Evolutionary conservation across 2,888 invertebrate genomes (phyloP), one percentile per base, ranked within the genome.

Genomic region (Pyrocoelia pectoralis): DNA sequence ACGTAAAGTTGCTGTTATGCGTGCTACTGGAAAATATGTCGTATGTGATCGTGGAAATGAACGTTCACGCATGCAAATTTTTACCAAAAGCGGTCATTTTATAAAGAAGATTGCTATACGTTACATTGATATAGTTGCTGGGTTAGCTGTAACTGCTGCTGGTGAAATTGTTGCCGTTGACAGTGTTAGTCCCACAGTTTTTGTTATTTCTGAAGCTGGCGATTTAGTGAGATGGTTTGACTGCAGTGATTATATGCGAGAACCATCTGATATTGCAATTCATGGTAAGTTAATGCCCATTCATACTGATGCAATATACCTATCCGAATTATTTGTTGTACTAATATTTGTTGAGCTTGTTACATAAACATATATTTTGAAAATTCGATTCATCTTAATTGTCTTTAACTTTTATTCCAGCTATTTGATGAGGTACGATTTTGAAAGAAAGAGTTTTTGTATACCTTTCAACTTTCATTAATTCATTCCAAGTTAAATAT

Each of bases 31-130:
- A 38, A 94, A 94, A 79, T 94, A 94, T 80, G 97, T 98, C n/a
- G 95, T 98, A 1, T 98, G 98, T 80, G 98, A 98, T 83, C 91
- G 98, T 69, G 97, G 97, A 50, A 97, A 95, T 76, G 97, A 98
- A 79, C 88, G 97, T 57, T 96, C 96, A 0, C 90, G 97, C 61
- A 97, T 98, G 96, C 98, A 98, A 82, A 95, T 98, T 72, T 98
- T 98, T 79, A 96, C 95, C 41, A 95, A 94, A 77, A 95, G 92
- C 78, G 97, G 97, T 19, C 95, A 96, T 77, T 98, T 97, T 81
- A 86, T 97, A 75, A 95, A 95, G 83, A 97, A 97, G 83, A 97
- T 97, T 68, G 95, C 95, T 65, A 91, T 91, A 68, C 85, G 93
- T 70, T 94, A 93, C 81, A 93, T 94, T 76, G 94, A 94, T 78